These are phyloP conservation scores for Branchinecta lynchi DNA, from an alignment of 1,140 invertebrate genomes.

Conservation along the genomic window DNA sequence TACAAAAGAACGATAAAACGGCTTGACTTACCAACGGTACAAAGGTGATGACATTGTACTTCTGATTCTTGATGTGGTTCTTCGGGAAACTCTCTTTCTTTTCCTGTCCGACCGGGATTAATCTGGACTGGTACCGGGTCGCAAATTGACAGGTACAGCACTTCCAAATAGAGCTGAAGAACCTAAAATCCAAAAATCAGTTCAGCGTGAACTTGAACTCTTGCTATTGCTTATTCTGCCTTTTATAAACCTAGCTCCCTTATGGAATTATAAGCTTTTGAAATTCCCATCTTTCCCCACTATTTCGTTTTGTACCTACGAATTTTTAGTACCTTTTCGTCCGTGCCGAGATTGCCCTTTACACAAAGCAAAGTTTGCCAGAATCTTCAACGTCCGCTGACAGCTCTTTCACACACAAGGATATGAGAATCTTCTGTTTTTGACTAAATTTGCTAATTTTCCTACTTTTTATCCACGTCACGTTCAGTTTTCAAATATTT, in stretches of 20 bases:
- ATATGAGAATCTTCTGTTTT: no score
- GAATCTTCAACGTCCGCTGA: no score
- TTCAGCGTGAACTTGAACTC: constrained; percentile 15
- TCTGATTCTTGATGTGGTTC: constrained; percentile 96
- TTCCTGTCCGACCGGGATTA: constrained; percentile 35
- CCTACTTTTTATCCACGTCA: no score
- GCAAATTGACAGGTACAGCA: constrained; percentile 24
- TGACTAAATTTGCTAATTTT: no score
- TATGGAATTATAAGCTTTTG: no score
- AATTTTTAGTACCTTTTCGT: no score
- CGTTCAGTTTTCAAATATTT: no score
- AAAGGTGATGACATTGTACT: constrained; percentile 97
- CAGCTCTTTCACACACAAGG: no score
- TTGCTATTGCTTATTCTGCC: constrained; percentile 7
- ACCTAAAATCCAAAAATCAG: not conserved
- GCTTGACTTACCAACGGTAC: constrained; percentile 63
- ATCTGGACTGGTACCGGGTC: constrained; percentile 34
- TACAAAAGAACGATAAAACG: not conserved
- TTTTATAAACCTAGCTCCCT: constrained; percentile 6
- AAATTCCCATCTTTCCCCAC: no score
- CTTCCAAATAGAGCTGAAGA: constrained; percentile 22
- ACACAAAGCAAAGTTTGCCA: no score
- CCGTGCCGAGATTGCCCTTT: no score
- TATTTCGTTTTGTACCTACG: no score
- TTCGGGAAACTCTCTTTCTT: constrained; percentile 56